phyloP scores from a whole-genome alignment of 2,888 invertebrate genomes.

The Colletes collaris region DNA sequence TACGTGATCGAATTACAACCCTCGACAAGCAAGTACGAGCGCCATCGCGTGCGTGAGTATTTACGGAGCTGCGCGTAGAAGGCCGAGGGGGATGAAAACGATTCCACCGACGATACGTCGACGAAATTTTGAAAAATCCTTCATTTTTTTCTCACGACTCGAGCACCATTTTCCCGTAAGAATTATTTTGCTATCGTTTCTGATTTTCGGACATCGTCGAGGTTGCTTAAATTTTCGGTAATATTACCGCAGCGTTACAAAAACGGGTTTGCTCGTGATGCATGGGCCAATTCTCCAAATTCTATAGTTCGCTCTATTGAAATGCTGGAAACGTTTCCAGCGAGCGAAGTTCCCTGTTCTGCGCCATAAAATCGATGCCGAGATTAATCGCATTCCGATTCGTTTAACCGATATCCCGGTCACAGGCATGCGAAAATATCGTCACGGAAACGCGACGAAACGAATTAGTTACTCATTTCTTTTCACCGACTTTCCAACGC shows the following conservation, averaged over 20 bases:
- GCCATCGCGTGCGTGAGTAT: conserved; percentile 18
- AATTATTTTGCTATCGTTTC: no score
- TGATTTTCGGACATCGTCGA: no score
- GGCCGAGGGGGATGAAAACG: conserved; percentile 10
- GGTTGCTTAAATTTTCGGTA: neutral
- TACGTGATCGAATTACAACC: conserved; percentile 15
- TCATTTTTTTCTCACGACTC: no score
- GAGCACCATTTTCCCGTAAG: no score
- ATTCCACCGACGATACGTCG: neutral
- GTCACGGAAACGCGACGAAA: conserved; percentile 6
- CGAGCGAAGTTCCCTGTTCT: conserved; percentile 25
- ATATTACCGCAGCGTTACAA: neutral
- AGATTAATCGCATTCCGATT: conserved; percentile 58
- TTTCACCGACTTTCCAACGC: neutral
- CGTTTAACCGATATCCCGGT: conserved; percentile 46
- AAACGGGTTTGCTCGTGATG: conserved; percentile 6
- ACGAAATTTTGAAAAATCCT: neutral
- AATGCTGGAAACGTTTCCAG: conserved; percentile 5
- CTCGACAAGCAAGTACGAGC: neutral
- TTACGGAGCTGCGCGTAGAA: conserved; percentile 22
- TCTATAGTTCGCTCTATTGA: conserved; percentile 7
- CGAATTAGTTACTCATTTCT: conserved; percentile 44
- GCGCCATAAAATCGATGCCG: conserved; percentile 43
- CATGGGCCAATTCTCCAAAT: conserved; percentile 7
- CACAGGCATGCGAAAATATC: conserved; percentile 38